Base-by-base conservation (phyloP, 2,113 vertebrate species). In the Vulpes vulpes region DNA sequence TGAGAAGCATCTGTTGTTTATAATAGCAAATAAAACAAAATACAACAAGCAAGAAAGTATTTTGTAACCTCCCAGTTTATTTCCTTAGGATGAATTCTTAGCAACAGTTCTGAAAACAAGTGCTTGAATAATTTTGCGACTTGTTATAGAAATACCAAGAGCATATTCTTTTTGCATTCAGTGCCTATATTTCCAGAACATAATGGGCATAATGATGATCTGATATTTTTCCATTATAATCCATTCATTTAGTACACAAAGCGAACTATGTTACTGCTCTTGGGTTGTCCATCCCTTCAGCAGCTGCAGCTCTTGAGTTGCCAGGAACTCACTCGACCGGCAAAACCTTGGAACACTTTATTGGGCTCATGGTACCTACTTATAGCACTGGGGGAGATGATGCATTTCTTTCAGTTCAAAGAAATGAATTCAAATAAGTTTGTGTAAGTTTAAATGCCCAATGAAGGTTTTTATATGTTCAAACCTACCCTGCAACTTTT, bases 1-100 rank as follows among this genome's bases (percentile, higher is more conserved):
- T 59, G 23, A 78, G 79, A 64, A 43, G 15, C 83, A 53, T 32
- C 8, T 80, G 3, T 32, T 79, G 67, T 92, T 67, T 67, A 23
- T 84, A 11, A 76, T 14, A 87, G 30, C 59, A 92, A 81, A 49
- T 60, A 67, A 89, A 65, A 69, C 88, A 69, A 91, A 93, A 81
- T 9, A 25, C 57, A 91, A 57, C 10, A 67, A 86, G 19, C 38
- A 76, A 89, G 78, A 53, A 93, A 90, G 60, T n/a, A 60, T 57
- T 60, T 89, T 74, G 32, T 76, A 60, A 53, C 43, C 23, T 64
- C 60, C n/a, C 57, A 85, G 79, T 49, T 96, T 60, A 67, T 93
- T 92, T 96, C 27, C 22, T 81, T 85, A 59, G 10, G 25, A 88
- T 65, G 23, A 57, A 92, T 74, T 80, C 38, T 55, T 86, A 90